Evolutionary conservation across 2,113 vertebrate species (phyloP).

Genomic region (Ptyas mucosa): DNA sequence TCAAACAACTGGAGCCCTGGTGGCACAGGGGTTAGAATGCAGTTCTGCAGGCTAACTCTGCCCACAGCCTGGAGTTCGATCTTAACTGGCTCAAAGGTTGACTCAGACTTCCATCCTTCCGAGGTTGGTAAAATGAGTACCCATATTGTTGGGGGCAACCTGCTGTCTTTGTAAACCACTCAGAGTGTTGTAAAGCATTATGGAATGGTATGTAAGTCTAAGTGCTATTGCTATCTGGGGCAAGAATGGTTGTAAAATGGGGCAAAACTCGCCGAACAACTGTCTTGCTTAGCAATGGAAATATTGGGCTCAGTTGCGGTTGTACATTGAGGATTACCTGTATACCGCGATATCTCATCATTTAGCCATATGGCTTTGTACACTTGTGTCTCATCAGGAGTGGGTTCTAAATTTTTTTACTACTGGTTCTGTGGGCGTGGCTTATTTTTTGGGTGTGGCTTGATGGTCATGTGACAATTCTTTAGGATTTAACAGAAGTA

Average conservation of each 20-base stretch:
- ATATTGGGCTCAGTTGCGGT: background rate
- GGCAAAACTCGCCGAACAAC: background rate
- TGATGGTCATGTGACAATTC: too few species aligned
- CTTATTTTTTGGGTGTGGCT: too few species aligned
- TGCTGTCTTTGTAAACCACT: background rate
- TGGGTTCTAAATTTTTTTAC: too few species aligned
- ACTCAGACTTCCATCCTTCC: background rate
- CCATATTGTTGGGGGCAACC: background rate
- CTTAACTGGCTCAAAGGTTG: background rate
- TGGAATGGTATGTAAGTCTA: background rate
- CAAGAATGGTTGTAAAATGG: background rate
- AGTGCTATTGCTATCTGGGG: background rate
- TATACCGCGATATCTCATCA: background rate
- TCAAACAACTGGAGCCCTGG: background rate
- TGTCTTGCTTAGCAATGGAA: background rate
- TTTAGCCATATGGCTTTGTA: background rate
- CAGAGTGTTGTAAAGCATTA: background rate
- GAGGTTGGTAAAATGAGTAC: background rate
- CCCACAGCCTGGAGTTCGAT: background rate
- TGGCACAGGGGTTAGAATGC: background rate
- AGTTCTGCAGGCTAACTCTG: background rate
- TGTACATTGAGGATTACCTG: background rate
- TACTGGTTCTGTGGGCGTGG: too few species aligned
- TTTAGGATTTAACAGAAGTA: too few species aligned
- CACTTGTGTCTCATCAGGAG: too few species aligned